Evolutionary conservation across 2,797 vertebrate genomes (phyloP).

Genomic region (Notolabrus celidotus): DNA sequence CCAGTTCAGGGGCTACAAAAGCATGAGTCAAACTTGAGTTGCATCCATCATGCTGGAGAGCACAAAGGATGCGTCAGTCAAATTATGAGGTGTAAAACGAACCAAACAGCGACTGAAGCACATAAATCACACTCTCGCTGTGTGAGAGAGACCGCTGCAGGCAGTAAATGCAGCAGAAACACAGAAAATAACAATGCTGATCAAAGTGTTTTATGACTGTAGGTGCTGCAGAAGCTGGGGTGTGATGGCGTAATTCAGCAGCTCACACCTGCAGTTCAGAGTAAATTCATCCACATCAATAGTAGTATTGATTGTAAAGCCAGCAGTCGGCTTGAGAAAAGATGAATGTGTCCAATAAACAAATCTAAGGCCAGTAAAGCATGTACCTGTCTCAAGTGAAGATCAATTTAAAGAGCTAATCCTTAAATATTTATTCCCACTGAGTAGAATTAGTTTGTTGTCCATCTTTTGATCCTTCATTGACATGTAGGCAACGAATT

Average conservation of each 20-base stretch:
- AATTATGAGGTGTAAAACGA: slow-evolving; percentile 61
- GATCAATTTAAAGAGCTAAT: background rate
- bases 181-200: slow-evolving; percentile 38
- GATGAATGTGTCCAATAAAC: background rate
- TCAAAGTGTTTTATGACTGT: slow-evolving; percentile 42
- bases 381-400: background rate
- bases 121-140: slow-evolving; percentile 43
- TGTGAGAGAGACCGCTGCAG: slow-evolving; percentile 19
- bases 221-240: slow-evolving; percentile 26
- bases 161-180: slow-evolving; percentile 36
- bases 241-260: slow-evolving; percentile 41
- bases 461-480: background rate
- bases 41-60: slow-evolving; percentile 35
- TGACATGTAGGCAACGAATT: background rate
- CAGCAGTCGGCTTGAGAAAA: slow-evolving; percentile 20
- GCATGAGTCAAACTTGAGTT: slow-evolving; percentile 12
- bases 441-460: background rate
- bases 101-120: slow-evolving; percentile 30
- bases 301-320: slow-evolving; percentile 29
- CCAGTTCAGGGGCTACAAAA: slow-evolving; percentile 1
- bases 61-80: slow-evolving; percentile 32
- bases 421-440: background rate
- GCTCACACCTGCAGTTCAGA: slow-evolving; percentile 32
- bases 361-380: slow-evolving; percentile 13
- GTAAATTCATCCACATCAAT: slow-evolving; percentile 20